These are phyloP conservation scores for Exaiptasia diaphana DNA, from an alignment of 64 coral and sea anemone species.

Conservation along the genomic window DNA sequence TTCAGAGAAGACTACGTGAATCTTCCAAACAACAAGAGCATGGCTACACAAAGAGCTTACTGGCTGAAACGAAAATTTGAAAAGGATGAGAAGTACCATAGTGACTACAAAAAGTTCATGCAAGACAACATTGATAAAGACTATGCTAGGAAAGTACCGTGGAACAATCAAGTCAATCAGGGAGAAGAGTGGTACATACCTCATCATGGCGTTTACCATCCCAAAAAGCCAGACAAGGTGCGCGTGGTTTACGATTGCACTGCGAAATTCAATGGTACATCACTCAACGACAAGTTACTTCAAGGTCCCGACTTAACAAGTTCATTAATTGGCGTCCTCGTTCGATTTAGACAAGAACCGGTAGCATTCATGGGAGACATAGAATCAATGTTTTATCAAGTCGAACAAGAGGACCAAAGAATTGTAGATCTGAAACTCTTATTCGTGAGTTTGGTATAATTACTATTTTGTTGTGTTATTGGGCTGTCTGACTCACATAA, in stretches of 20 bases:
- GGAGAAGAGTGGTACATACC: constrained; percentile 65
- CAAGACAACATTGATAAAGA: constrained; percentile 15
- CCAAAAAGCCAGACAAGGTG: constrained; percentile 25
- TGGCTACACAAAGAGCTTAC: constrained; percentile 8
- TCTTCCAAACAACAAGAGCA: constrained; percentile 20
- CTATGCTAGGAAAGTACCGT: constrained; percentile 43
- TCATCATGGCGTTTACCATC: constrained; percentile 51
- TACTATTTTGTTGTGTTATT: no score
- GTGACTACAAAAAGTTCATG: constrained; percentile 39
- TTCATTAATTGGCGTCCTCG: constrained; percentile 25
- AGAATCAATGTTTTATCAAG: constrained; percentile 41
- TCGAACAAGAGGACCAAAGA: not conserved
- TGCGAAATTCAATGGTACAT: constrained; percentile 18
- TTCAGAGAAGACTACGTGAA: constrained; percentile 32
- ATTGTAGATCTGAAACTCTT: no score
- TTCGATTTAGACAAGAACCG: constrained; percentile 33
- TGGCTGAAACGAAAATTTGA: constrained; percentile 35
- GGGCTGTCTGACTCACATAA: no score
- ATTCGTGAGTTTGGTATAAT: no score
- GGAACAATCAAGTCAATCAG: not conserved
- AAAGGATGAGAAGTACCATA: not conserved
- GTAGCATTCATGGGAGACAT: constrained; percentile 51
- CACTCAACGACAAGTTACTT: constrained; percentile 23
- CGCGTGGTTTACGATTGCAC: constrained; percentile 49
- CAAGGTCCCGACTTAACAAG: constrained; percentile 57